phyloP scores from a whole-genome alignment of 2,888 invertebrate species.

The Scaeva pyrastri region DNA sequence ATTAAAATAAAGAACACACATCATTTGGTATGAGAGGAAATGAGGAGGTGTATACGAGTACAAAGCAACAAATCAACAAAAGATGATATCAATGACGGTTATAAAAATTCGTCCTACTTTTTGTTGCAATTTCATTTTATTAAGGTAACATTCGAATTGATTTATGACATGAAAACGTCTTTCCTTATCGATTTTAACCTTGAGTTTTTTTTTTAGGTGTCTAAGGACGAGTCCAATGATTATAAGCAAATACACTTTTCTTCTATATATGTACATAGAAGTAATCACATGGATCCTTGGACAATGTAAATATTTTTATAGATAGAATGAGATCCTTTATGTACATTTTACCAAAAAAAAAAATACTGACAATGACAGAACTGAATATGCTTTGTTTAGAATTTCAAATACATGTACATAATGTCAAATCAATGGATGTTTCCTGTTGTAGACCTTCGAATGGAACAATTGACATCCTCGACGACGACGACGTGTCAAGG shows the following conservation, averaged over 20 bases:
- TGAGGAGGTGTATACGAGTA: slow-evolving; percentile 17
- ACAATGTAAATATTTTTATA: slow-evolving; percentile 53
- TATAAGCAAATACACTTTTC: slow-evolving; percentile 45
- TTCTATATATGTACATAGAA: not conserved
- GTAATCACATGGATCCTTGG: slow-evolving; percentile 62
- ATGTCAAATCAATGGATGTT: slow-evolving; percentile 21
- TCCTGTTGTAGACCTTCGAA: not conserved
- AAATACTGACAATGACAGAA: not conserved
- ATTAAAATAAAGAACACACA: slow-evolving; percentile 33
- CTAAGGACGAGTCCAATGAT: slow-evolving; percentile 48
- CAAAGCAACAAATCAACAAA: not conserved
- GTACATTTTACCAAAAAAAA: not conserved
- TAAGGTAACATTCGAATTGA: slow-evolving; percentile 52
- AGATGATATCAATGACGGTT: slow-evolving; percentile 9
- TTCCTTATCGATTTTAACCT: slow-evolving; percentile 28
- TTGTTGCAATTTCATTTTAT: slow-evolving; percentile 44
- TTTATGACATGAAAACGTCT: slow-evolving; percentile 47
- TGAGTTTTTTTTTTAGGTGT: too few species aligned
- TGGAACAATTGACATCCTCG: not conserved
- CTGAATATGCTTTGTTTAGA: slow-evolving; percentile 7
- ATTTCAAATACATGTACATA: slow-evolving; percentile 16
- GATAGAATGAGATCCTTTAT: not conserved
- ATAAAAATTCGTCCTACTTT: slow-evolving; percentile 51
- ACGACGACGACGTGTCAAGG: slow-evolving; percentile 27
- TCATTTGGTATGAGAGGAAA: not conserved